These are phyloP conservation scores for Scaptomyza flava DNA, from an alignment of 2,888 invertebrate species.

Conservation along the genomic window DNA sequence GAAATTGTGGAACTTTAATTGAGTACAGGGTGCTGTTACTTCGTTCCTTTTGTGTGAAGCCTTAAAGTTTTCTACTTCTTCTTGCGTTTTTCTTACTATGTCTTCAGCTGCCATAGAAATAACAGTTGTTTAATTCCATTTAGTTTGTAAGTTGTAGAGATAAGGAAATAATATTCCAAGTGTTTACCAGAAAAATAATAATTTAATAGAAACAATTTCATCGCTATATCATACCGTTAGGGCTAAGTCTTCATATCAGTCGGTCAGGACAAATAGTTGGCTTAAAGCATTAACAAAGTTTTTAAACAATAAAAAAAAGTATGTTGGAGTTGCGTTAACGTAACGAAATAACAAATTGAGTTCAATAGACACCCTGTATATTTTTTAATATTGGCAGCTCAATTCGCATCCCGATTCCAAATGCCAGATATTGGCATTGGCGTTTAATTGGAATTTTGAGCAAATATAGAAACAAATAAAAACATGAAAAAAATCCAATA, in stretches of 20 bases:
- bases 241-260: too few species aligned
- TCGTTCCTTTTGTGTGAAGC: slow-evolving; percentile 15
- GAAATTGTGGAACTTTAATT: slow-evolving; percentile 56
- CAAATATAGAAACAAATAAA: slow-evolving; percentile 78
- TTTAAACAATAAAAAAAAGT: too few species aligned
- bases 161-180: too few species aligned
- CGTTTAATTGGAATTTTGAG: slow-evolving; percentile 79
- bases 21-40: slow-evolving; percentile 53
- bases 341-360: too few species aligned
- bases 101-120: slow-evolving; percentile 14
- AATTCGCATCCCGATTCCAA: slow-evolving; percentile 10
- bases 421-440: slow-evolving; percentile 53
- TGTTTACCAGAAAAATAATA: too few species aligned
- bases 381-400: neutral
- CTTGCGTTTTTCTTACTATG: neutral
- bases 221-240: too few species aligned
- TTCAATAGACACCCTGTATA: slow-evolving; percentile 34
- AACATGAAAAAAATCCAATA: slow-evolving; percentile 83
- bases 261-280: too few species aligned
- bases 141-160: neutral
- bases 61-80: slow-evolving; percentile 7
- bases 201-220: too few species aligned
- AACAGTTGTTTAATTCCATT: neutral
- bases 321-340: too few species aligned
- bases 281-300: too few species aligned